phyloP scores from a whole-genome alignment of 2,113 vertebrate species.

The Thamnaconus septentrionalis region DNA sequence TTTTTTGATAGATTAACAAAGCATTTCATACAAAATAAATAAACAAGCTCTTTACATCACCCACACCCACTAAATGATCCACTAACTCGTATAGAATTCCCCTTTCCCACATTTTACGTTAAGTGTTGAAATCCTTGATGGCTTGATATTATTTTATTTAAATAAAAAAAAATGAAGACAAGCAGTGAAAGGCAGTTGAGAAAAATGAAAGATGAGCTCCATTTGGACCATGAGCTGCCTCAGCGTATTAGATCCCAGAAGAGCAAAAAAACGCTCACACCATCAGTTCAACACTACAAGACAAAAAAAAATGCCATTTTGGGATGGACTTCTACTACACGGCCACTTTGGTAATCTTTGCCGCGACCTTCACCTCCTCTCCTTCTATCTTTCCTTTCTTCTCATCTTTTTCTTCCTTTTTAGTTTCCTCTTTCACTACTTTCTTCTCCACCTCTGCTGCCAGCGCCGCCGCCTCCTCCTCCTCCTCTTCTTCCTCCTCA shows the following conservation, averaged over 20 bases:
- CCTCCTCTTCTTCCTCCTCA: slow-evolving; percentile 81
- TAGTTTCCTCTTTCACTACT: slow-evolving; percentile 8
- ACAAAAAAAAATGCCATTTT: slow-evolving; percentile 6
- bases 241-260: not conserved
- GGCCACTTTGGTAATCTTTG: slow-evolving; percentile 55
- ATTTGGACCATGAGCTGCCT: too few species aligned
- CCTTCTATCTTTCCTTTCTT: slow-evolving; percentile 15
- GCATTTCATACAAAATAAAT: slow-evolving; percentile 1
- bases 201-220: too few species aligned
- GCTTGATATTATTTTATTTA: too few species aligned
- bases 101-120: too few species aligned
- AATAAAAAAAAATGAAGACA: too few species aligned
- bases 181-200: too few species aligned
- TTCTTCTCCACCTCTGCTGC: not conserved
- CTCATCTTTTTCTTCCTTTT: slow-evolving; percentile 1
- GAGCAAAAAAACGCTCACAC: not conserved
- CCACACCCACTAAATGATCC: too few species aligned
- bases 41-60: not conserved
- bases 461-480: slow-evolving; percentile 37
- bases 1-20: not conserved
- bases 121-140: too few species aligned
- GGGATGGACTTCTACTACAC: not conserved
- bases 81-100: too few species aligned
- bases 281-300: slow-evolving; percentile 11
- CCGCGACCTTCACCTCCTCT: not conserved